Percentiles rank a stretch among this genome's conserved stretches.
These are phyloP conservation scores for Calosoma granatense DNA, from an alignment of 1,140 invertebrate genomes.

Conservation along the genomic window DNA sequence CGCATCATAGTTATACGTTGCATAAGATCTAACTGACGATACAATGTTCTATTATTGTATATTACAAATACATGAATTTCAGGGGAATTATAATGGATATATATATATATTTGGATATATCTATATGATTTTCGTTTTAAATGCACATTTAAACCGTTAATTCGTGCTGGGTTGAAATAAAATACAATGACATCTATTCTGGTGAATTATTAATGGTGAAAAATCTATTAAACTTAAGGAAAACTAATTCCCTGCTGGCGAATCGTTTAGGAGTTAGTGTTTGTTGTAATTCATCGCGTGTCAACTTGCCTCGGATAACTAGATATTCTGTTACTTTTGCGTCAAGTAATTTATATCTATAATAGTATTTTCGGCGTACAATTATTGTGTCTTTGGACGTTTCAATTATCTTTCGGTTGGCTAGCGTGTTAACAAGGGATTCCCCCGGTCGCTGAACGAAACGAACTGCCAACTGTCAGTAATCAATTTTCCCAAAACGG, in stretches of 20 bases:
- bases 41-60: no score
- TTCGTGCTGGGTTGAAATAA: no score
- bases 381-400: background rate
- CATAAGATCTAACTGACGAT: no score
- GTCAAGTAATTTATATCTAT: background rate
- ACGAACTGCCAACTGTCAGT: background rate
- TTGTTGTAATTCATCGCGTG: no score
- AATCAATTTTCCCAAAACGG: background rate
- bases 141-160: no score
- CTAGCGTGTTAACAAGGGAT: background rate
- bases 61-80: no score
- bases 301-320: background rate
- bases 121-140: no score
- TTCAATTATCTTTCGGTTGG: background rate
- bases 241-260: background rate
- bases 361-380: background rate
- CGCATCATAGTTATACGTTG: no score
- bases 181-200: no score
- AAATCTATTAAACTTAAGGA: background rate
- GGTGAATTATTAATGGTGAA: background rate
- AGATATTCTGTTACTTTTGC: background rate
- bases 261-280: no score
- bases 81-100: no score
- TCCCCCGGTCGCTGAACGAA: background rate
- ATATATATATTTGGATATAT: no score